phyloP scores from a whole-genome alignment of 1,140 invertebrate species.

The Diabrotica undecimpunctata region DNA sequence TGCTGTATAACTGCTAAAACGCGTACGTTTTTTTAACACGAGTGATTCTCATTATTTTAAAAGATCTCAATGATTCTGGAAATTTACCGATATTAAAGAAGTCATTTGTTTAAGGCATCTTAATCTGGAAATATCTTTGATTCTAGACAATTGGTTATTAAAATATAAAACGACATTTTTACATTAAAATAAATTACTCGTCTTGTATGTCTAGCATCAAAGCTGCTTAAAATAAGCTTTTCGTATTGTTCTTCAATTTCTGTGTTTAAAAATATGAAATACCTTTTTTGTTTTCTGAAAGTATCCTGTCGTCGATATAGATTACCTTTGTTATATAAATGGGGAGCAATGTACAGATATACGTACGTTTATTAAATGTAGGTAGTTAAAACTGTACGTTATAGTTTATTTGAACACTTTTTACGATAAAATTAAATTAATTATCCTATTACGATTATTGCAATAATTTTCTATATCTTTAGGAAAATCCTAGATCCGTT shows the following conservation, averaged over 20 bases:
- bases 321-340: neutral
- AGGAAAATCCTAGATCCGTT: neutral
- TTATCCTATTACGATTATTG: neutral
- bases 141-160: neutral
- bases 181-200: neutral
- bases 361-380: neutral
- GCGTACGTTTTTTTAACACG: too few species aligned
- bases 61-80: neutral
- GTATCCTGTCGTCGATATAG: neutral
- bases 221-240: neutral
- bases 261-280: neutral
- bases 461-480: neutral
- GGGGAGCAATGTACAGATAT: neutral
- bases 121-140: neutral
- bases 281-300: neutral
- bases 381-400: neutral
- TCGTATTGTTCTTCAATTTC: neutral
- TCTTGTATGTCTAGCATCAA: neutral
- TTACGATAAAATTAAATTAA: neutral
- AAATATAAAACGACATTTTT: neutral
- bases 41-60: too few species aligned
- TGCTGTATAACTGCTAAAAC: too few species aligned
- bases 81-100: neutral
- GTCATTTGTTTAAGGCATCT: neutral
- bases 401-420: neutral